Evolutionary conservation across 2,113 vertebrate genomes (phyloP), one percentile per base, ranked within the genome.

Genomic region (Clarias gariepinus): DNA sequence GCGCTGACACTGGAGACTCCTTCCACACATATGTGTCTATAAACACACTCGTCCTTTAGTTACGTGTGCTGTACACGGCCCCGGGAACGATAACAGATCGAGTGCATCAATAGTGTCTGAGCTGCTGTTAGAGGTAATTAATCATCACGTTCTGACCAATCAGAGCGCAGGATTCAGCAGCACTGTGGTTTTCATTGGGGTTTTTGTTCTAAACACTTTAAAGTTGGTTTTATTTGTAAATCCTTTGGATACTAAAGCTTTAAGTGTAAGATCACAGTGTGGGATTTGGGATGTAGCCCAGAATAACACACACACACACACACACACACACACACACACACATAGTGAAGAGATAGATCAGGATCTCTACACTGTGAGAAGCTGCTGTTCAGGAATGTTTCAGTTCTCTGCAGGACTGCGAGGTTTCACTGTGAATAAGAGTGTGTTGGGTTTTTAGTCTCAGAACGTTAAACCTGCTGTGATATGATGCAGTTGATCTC

Each of bases 321-420:
- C 66, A 69, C 66, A 33, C 66, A 69, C 66, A 30, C n/a, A 71
- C 66, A 69, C 28, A n/a, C n/a, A n/a, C n/a, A n/a, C n/a, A n/a
- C n/a, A n/a, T n/a, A 69, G 68, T 2, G 28, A 69, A 69, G 28
- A 71, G 68, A 71, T 71, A 21, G 33, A 71, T 71, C 30, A 71
- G 68, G 30, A 36, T 71, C 30, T 68, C n/a, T 66, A 5, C 64
- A 71, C 16, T 5, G 3, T 41, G 69, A 1, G 33, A 73, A 73
- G 8, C 69, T 25, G 36, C 36, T 74, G 71, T 19, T 74, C 71
- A 25, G 71, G 71, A 25, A 47, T 13, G 36, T 25, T 47, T 74
- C 36, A 13, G 69, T 10, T 41, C 33, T 73, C 4, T 3, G 8
- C 66, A 69, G 66, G 15, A 33, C 25, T 3, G 3, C 3, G 3